Conservation (phyloP, 2,888 invertebrate species). For the Drosophila ezoana region DNA sequence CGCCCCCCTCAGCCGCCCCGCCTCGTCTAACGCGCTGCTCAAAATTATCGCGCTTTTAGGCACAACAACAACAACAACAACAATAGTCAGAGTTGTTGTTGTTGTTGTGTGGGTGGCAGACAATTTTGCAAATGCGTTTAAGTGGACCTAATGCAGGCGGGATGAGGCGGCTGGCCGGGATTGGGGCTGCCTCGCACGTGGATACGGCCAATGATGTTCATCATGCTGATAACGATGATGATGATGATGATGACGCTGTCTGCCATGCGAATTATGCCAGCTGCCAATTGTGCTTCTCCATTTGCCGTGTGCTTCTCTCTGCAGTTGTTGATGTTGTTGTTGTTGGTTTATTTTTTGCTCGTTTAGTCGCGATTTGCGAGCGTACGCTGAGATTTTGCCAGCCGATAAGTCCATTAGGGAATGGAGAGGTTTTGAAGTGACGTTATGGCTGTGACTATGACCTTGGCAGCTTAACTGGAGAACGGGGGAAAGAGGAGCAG, state of each 20-base stretch:
- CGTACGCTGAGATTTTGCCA: conserved; percentile 54
- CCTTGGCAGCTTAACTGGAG: conserved; percentile 39
- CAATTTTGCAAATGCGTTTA: conserved; percentile 80
- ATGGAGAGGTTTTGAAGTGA: conserved; percentile 38
- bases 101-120: conserved; percentile 69
- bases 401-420: conserved; percentile 74
- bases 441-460: conserved; percentile 54
- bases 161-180: conserved; percentile 59
- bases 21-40: conserved; percentile 28
- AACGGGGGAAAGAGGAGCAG: too few relatives aligned
- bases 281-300: conserved; percentile 17
- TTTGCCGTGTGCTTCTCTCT: neutral
- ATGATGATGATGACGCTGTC: conserved; percentile 34
- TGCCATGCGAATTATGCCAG: conserved; percentile 61
- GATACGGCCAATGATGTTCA: conserved; percentile 50
- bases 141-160: conserved; percentile 78
- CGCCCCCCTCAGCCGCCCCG: neutral
- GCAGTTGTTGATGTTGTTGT: conserved; percentile 20
- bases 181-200: conserved; percentile 63
- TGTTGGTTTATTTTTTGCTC: conserved; percentile 26
- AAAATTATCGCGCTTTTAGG: conserved; percentile 73
- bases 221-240: conserved; percentile 1
- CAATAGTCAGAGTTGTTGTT: conserved; percentile 17
- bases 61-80: conserved; percentile 23
- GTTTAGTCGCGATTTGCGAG: conserved; percentile 63